Percentiles rank a stretch among this genome's conserved stretches.
Conservation (phyloP, 1,140 invertebrate genomes). For the Tribolium castaneum region DNA sequence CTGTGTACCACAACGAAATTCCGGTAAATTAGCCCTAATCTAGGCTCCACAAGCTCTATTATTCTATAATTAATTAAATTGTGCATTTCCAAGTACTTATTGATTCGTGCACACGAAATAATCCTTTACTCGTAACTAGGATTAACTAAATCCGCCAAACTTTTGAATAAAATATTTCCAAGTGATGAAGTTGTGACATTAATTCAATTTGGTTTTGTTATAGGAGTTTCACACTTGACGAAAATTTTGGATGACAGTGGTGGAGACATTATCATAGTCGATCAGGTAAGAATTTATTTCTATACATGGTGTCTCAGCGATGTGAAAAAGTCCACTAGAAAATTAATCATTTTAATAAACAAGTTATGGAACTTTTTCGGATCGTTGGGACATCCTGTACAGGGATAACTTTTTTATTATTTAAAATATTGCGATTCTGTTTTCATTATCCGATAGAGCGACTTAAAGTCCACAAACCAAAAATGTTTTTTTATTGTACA, state of each 20-base stretch:
- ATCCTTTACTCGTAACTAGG: neutral
- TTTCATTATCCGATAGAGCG: no score
- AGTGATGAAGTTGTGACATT: slow-evolving; percentile 4
- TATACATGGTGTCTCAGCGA: no score
- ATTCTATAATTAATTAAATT: neutral
- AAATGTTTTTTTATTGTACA: no score
- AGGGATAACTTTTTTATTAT: no score
- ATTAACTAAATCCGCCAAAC: neutral
- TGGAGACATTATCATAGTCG: slow-evolving; percentile 67
- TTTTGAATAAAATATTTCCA: neutral
- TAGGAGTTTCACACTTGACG: slow-evolving; percentile 70
- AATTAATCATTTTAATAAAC: no score
- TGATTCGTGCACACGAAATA: neutral
- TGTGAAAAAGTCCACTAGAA: no score
- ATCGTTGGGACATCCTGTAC: no score
- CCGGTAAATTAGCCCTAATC: neutral
- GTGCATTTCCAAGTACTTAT: neutral
- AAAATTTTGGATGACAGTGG: slow-evolving; percentile 64
- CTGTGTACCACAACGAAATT: neutral
- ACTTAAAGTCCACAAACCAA: no score
- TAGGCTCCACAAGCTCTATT: neutral
- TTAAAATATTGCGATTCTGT: no score
- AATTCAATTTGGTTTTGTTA: slow-evolving; percentile 59
- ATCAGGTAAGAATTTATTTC: slow-evolving; percentile 66
- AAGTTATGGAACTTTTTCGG: no score